These are phyloP conservation scores for Microplitis mediator DNA, from an alignment of 1,140 invertebrate genomes.

Conservation along the genomic window DNA sequence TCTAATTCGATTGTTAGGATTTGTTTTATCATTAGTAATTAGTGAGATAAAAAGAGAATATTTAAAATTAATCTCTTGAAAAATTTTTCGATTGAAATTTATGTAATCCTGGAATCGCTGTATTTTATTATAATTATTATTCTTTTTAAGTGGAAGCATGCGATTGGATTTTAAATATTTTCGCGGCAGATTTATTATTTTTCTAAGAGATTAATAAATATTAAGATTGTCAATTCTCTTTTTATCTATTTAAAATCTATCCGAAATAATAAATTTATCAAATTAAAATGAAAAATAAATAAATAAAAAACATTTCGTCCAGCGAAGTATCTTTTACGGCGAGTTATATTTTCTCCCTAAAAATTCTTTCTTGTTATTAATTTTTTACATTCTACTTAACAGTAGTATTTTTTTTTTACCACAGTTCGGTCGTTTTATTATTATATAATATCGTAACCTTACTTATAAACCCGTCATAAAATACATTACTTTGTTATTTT, in stretches of 20 bases:
- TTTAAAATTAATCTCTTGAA: too few relatives aligned
- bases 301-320: conserved; percentile 2
- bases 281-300: too few relatives aligned
- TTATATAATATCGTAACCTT: conserved; percentile 58
- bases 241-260: background rate
- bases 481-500: conserved; percentile 54
- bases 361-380: conserved; percentile 7
- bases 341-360: conserved; percentile 20
- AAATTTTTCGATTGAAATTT: background rate
- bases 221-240: background rate
- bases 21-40: too few relatives aligned
- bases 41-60: too few relatives aligned
- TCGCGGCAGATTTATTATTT: background rate
- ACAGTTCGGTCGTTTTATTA: conserved; percentile 42
- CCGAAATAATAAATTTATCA: too few relatives aligned
- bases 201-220: background rate
- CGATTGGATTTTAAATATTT: conserved; percentile 1
- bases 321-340: conserved; percentile 23
- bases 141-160: conserved; percentile 10
- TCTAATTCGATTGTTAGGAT: too few relatives aligned
- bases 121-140: background rate
- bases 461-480: conserved; percentile 61
- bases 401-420: conserved; percentile 37
- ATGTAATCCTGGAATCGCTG: conserved; percentile 7
- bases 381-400: conserved; percentile 35